Base-by-base conservation (phyloP, 2,888 invertebrate species). In the Colostygia pectinataria region DNA sequence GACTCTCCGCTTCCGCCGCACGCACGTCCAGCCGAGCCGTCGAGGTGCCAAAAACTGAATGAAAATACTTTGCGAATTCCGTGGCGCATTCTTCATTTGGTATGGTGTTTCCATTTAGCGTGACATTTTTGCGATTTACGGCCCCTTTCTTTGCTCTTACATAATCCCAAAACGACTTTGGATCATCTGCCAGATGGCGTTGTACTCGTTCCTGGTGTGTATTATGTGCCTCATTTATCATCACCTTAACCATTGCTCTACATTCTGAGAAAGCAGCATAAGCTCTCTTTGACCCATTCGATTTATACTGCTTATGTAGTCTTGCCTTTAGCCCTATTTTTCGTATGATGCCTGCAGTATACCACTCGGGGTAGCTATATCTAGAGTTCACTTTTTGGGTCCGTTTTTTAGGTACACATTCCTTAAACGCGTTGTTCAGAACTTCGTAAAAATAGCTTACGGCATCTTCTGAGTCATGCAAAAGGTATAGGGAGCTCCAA, bases 21-120 rank as follows among this genome's bases (percentile, higher is more conserved):
- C 12, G 2, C 12, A 28, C 28, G 6, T 28, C 12, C 5, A 28
- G 12, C 1, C 12, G 1, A 9, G 39, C 18, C 4, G 39, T 2
- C 1, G 15, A 1, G 8, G 1, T 29, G 6, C 39, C 39, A 10
- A 12, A 39, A 7, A 39, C 39, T 5, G 39, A 29, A 20, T 20
- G 39, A 20, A 39, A 39, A 29, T 12, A 39, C 20, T 28, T 28
- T 1, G 29, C 39, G 12, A 28, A 39, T n/a, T 39, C 39, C 18
- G 1, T 8, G 2, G 38, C 38, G 4, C 38, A 38, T 24, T 38
- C 38, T 3, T 8, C 0, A n/a, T 38, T 15, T 2, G 38, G 27
- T 2, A 38, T 4, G 0, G 12, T 6, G 1, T 12, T 20, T 8
- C 39, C 39, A 10, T 29, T 10, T 7, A 6, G 6, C 0, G 36